phyloP scores from a whole-genome alignment of 2,113 vertebrate genomes.

The Ophiodon elongatus region DNA sequence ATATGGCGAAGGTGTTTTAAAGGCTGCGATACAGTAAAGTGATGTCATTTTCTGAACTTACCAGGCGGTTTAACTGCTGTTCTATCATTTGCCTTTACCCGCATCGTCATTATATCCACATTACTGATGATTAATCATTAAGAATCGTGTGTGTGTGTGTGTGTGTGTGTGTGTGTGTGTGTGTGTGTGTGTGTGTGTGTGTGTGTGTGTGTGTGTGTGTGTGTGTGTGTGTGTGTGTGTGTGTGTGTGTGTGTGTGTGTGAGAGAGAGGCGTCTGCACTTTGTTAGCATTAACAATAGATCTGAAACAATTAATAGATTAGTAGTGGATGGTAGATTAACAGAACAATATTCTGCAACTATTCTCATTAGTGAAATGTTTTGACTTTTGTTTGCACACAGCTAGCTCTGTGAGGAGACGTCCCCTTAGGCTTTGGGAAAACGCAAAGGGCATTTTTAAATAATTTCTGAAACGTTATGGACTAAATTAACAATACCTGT shows the following conservation, averaged over 20 bases:
- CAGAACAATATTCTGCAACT: neutral
- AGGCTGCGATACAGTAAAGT: neutral
- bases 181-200: slow-evolving; percentile 7
- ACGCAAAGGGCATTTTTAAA: neutral
- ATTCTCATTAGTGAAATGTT: neutral
- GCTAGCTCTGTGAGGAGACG: neutral
- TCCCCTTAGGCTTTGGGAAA: neutral
- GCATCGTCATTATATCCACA: neutral
- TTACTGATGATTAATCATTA: neutral
- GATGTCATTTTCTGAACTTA: too few relatives aligned
- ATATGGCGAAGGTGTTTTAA: neutral
- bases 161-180: slow-evolving; percentile 15
- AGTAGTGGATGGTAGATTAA: neutral
- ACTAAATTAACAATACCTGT: neutral
- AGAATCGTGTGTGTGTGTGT: too few relatives aligned
- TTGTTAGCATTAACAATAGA: slow-evolving; percentile 11
- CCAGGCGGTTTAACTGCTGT: neutral
- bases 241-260: slow-evolving; percentile 15
- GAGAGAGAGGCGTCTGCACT: slow-evolving; percentile 30
- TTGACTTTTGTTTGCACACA: neutral
- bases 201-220: neutral
- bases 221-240: slow-evolving; percentile 4
- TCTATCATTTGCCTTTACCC: neutral
- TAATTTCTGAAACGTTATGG: neutral
- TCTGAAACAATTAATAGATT: neutral